Percentiles rank a stretch among this genome's conserved stretches.
Conservation (phyloP, 2,113 vertebrate genomes). For the Malurus elegans region DNA sequence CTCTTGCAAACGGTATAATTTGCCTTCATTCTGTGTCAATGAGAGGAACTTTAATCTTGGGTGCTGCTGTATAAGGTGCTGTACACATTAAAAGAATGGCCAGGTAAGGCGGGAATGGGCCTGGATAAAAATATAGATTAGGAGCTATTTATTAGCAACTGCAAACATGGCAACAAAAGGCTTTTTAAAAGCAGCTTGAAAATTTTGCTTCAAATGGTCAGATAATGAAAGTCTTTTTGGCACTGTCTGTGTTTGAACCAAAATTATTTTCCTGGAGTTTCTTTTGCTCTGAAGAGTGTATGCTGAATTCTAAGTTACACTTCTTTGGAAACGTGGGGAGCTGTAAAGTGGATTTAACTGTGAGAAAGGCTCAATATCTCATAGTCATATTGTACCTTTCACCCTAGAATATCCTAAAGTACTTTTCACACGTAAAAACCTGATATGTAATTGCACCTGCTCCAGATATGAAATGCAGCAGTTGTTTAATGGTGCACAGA, state of each 20-base stretch:
- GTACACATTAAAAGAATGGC: slow-evolving; percentile 47
- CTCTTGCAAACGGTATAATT: slow-evolving; percentile 72
- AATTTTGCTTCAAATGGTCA: background rate
- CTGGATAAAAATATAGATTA: slow-evolving; percentile 17
- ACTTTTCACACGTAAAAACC: slow-evolving; percentile 35
- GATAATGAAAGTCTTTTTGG: background rate
- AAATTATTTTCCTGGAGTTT: background rate
- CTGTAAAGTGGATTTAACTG: background rate
- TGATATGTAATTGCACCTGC: slow-evolving; percentile 44
- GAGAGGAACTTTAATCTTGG: slow-evolving; percentile 75
- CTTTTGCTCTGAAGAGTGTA: background rate
- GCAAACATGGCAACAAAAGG: slow-evolving; percentile 20
- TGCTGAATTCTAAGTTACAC: background rate
- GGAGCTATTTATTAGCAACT: slow-evolving; percentile 28
- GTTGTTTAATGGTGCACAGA: slow-evolving; percentile 63
- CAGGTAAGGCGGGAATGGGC: background rate
- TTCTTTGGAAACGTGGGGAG: slow-evolving; percentile 10
- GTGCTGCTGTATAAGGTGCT: slow-evolving; percentile 17
- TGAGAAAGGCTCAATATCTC: slow-evolving; percentile 30
- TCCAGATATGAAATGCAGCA: slow-evolving; percentile 58
- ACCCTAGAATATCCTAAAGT: slow-evolving; percentile 55
- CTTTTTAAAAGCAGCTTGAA: background rate
- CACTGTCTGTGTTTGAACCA: background rate
- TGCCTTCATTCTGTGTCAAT: slow-evolving; percentile 67
- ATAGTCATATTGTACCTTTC: slow-evolving; percentile 45